Conservation (phyloP, 2,113 vertebrate species). For the Corvus hawaiiensis region DNA sequence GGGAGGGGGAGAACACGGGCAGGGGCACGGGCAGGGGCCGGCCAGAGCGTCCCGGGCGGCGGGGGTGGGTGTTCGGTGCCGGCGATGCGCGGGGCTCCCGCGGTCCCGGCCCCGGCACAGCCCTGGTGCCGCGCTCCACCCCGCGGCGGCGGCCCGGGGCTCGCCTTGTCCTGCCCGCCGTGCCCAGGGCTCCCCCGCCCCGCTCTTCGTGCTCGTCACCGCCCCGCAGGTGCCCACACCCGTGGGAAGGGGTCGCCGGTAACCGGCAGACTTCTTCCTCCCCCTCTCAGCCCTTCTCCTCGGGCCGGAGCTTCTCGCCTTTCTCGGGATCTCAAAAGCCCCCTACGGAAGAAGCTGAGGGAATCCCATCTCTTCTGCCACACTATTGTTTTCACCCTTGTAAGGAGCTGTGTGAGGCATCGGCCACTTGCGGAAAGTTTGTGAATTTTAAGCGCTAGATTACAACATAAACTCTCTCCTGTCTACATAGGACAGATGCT, state of each 20-base stretch:
- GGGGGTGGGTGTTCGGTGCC: not conserved
- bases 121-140: not conserved
- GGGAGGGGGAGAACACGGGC: too few species aligned
- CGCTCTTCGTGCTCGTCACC: not conserved
- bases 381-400: not conserved
- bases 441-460: not conserved
- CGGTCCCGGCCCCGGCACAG: not conserved
- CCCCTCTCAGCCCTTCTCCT: too few species aligned
- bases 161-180: not conserved
- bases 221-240: not conserved
- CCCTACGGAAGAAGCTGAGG: not conserved
- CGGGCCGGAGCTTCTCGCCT: not conserved
- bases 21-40: too few species aligned
- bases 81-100: not conserved
- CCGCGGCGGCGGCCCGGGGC: not conserved
- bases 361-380: not conserved
- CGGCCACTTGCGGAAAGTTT: not conserved
- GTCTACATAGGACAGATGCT: not conserved
- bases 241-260: not conserved
- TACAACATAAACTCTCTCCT: not conserved
- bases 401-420: not conserved
- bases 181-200: not conserved
- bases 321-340: not conserved
- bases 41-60: not conserved
- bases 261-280: rapidly evolving